phyloP scores from a whole-genome alignment of 2,888 invertebrate species.

The Drosophila lutescens region DNA sequence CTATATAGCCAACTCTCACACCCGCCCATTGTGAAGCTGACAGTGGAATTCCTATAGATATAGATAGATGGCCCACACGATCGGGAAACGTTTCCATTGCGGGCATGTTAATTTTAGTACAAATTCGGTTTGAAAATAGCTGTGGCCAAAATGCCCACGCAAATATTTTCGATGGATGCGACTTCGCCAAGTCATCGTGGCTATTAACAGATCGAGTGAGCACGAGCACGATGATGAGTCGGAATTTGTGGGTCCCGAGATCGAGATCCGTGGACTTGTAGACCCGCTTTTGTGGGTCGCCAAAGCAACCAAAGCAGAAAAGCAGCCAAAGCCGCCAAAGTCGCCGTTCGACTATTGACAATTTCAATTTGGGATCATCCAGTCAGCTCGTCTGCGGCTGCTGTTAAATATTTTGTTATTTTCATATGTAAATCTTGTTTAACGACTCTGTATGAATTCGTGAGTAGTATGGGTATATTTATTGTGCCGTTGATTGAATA shows the following conservation, averaged over 20 bases:
- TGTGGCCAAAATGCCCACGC: constrained; percentile 32
- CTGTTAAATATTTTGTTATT: constrained; percentile 70
- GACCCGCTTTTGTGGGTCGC: constrained; percentile 60
- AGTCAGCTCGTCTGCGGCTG: constrained; percentile 38
- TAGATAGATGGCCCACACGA: constrained; percentile 11
- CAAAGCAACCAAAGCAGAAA: constrained; percentile 23
- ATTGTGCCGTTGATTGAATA: constrained; percentile 82
- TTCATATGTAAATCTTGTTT: constrained; percentile 76
- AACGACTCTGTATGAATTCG: constrained; percentile 77
- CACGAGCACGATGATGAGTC: constrained; percentile 39
- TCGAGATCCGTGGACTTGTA: neutral
- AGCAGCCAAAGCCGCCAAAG: constrained; percentile 36
- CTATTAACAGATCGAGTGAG: constrained; percentile 59
- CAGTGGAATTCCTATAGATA: constrained; percentile 38
- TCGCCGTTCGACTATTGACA: constrained; percentile 55
- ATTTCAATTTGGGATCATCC: constrained; percentile 68
- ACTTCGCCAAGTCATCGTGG: constrained; percentile 54
- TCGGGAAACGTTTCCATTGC: constrained; percentile 47
- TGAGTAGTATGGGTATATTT: constrained; percentile 68
- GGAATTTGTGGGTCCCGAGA: constrained; percentile 24
- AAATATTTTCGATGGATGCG: constrained; percentile 61
- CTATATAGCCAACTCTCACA: constrained; percentile 22
- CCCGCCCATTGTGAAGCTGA: constrained; percentile 34
- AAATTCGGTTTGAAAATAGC: constrained; percentile 60
- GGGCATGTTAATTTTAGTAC: constrained; percentile 60